Base-by-base conservation (phyloP, 2,797 vertebrate genomes). In the Poecilia gillii region DNA sequence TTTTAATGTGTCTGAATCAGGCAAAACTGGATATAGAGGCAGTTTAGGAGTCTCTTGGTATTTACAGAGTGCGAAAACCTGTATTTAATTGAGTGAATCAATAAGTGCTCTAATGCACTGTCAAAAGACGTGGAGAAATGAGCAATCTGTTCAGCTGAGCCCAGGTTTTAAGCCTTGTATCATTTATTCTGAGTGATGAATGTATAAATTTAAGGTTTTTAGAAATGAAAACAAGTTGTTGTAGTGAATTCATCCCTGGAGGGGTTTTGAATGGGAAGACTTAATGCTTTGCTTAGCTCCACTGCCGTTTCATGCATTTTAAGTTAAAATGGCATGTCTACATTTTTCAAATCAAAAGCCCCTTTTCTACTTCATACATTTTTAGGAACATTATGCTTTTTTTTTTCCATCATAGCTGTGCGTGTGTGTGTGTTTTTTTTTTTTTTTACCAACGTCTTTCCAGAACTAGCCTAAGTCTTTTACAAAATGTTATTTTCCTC, bases 11-110 rank as follows among this genome's bases (percentile, higher is more conserved):
- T 93, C 89, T 94, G 91, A 94, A 94, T 95, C 93, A 90, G 92
- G 90, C 84, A 91, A 91, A 94, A 93, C 84, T 93, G 92, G 90
- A 90, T 92, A 85, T 87, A 87, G 90, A 90, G 90, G 89, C 88
- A 88, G 88, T 93, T 91, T 92, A 93, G 80, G 90, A 90, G 92
- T 94, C 94, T 94, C 93, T 92, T 88, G 93, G 92, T 94, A 92
- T 94, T 95, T 95, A 93, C 92, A 92, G 88, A 91, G 83, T 89
- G 90, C 88, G 92, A 93, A 94, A 92, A 93, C 91, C 94, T 92
- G 92, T 95, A 95, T 96, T 95, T 96, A 95, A 96, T 95, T 93
- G 93, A 94, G 93, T 92, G 93, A 95, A 95, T 96, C 94, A 92
- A 95, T 95, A 94, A 91, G 90, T 91, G 90, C 86, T 88, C 79